Evolutionary conservation across 2,888 invertebrate genomes (phyloP), one percentile per base, ranked within the genome.

Genomic region (Brachypalpus laphriformis): DNA sequence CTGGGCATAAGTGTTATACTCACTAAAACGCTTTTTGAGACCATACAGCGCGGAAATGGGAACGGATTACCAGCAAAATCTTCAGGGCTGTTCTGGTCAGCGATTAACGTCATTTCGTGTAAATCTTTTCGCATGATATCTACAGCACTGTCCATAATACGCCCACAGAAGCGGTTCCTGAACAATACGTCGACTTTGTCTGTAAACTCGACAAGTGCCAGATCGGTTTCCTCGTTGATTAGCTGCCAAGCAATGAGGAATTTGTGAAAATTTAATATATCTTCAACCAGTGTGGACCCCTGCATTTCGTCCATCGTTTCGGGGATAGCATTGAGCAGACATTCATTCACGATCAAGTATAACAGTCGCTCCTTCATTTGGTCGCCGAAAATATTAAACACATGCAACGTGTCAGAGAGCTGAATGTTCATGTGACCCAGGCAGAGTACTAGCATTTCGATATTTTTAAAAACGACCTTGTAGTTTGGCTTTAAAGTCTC

Each of bases 61-160:
- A 91, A 88, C 0, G 90, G 89, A 89, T 91, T 90, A 74, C 87
- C 87, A 3, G 88, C 86, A 1, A 90, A 88, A n/a, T 89, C 89
- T 1, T 88, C 87, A 0, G 88, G 34, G 0, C 86, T 86, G 61
- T 90, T 90, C 20, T 93, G 93, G 1, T 93, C 93, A 0, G 94
- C 93, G 86, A 94, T 93, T 8, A 93, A 92, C 89, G 94, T 93
- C 88, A 95, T 95, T 87, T 95, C 94, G 90, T 97, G 96, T 66
- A 98, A 93, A 91, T 97, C 97, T 89, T 96, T 95, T 68, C 94
- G 94, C 94, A 97, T 96, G 54, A 97, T 94, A 80, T 91, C 92
- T 40, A 95, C 93, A 0, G 97, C 96, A 61, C 93, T 93, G 72
- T 94, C 94, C 71, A 96, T 91, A 86, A 96, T 95, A 87, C 95